Evolutionary conservation across 2,113 vertebrate genomes (phyloP), one percentile per base, ranked within the genome.

Genomic region (Leiothrix lutea): DNA sequence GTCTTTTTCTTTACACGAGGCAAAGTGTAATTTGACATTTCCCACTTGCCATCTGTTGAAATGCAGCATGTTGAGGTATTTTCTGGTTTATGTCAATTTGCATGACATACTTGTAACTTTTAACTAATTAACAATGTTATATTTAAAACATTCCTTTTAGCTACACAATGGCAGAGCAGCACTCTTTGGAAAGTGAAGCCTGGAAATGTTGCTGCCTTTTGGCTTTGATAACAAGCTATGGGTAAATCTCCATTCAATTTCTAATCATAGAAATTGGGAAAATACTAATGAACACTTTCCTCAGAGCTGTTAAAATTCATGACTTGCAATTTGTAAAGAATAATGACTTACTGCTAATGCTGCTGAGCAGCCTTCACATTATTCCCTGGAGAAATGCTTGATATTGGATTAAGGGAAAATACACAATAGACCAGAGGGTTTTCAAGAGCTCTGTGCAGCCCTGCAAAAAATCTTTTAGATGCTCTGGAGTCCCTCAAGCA

Each of bases 261-360:
- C 65, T 82, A 51, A 82, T 81, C 71, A 90, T 85, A 67, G 85
- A 50, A 92, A 80, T 33, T 36, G 62, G 70, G 74, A 57, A 85
- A 88, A 82, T 72, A 61, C 71, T 88, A 79, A 75, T 1, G 58
- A 93, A 53, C 31, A 8, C 45, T 94, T 91, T 77, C 45, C 62
- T 85, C 48, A 1, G 31, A 64, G 84, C 3, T 51, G 48, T 95
- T 92, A 80, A 92, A 96, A 94, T 93, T 90, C 81, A 75, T 90
- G 81, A 47, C 61, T 95, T 85, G 78, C 70, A 75, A 45, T 93
- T 90, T 72, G 53, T 88, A 35, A 87, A 79, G 85, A 72, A 75
- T 85, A 85, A 87, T 65, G 85, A 65, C 66, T 92, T 87, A 15
- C 14, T 87, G 62, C 56, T 91, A 38, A 35, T 3, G 22, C 80